Base-by-base conservation (phyloP, 2,888 invertebrate species). In the Kuschelorhynchus macadamiae region DNA sequence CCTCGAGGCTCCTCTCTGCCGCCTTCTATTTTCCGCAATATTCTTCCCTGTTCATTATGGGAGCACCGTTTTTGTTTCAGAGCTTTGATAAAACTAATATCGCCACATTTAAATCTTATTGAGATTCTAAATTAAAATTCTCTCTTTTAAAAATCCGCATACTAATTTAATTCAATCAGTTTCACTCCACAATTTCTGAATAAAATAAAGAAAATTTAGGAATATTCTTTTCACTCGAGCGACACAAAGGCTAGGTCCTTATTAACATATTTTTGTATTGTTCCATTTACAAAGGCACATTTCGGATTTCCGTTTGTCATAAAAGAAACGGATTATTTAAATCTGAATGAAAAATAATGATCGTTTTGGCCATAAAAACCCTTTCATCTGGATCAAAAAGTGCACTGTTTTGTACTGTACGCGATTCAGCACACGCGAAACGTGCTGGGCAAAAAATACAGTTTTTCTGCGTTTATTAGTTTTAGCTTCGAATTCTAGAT, bases 271-370 rank as follows among this genome's bases (percentile, higher is more conserved):
- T 65, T 52, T 50, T 64, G 56, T 64, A 52, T 57, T 65, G 57
- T 59, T 57, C 65, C 65, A 52, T 57, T 65, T 59, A 59, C 57
- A 65, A 65, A 65, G 65, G 65, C 65, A 52, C 63, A 64, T 64
- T 62, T 67, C 67, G 70, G 77, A 77, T 73, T 78, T 75, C 77
- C 76, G 74, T 77, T 78, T 67, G 72, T 67, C 78, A 62, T 67
- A 79, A 81, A 79, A 80, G 79, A 79, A 79, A 79, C 78, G 79
- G 78, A 79, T 79, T 80, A 81, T 80, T 80, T 78, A 80, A 81
- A 80, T 80, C 78, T 79, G 78, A 79, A 80, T 78, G 78, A 76
- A 78, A 78, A 80, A 81, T 81, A 80, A 80, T 80, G 79, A 79
- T 80, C 79, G 78, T 78, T 81, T 56, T 77, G 70, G 76, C 76